Percentiles rank a stretch among this genome's conserved stretches.
These are phyloP conservation scores for Aethina tumida DNA, from an alignment of 1,140 invertebrate genomes.

Conservation along the genomic window DNA sequence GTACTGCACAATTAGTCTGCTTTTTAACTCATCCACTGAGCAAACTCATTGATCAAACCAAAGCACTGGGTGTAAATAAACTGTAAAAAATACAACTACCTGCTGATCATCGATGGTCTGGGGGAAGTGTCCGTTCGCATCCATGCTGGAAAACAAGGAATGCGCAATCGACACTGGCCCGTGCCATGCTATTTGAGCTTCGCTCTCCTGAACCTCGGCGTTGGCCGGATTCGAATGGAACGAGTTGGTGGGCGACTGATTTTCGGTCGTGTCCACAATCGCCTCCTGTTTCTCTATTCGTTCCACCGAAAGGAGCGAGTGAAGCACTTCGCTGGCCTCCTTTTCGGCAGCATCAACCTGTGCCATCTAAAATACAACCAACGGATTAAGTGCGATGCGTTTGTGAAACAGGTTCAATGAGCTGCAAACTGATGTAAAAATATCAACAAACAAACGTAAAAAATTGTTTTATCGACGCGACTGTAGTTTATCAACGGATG, in stretches of 20 bases:
- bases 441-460: too few relatives aligned
- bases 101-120: constrained; percentile 32
- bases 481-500: too few relatives aligned
- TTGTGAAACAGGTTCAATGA: too few relatives aligned
- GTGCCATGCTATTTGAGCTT: constrained; percentile 46
- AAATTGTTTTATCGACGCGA: too few relatives aligned
- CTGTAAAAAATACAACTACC: constrained; percentile 20
- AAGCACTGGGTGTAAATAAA: constrained; percentile 4
- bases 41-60: constrained; percentile 4
- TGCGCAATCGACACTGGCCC: constrained; percentile 41
- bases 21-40: constrained; percentile 1
- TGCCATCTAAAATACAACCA: constrained; percentile 26
- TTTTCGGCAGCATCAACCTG: constrained; percentile 43
- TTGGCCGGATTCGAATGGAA: constrained; percentile 29
- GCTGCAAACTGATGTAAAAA: too few relatives aligned
- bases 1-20: constrained; percentile 1
- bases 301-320: constrained; percentile 51
- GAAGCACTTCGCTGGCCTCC: constrained; percentile 54
- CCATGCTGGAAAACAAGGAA: constrained; percentile 32
- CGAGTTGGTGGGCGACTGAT: constrained; percentile 24
- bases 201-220: constrained; percentile 38
- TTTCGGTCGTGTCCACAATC: constrained; percentile 31
- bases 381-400: too few relatives aligned
- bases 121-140: constrained; percentile 28
- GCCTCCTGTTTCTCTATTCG: constrained; percentile 45